phyloP scores from a whole-genome alignment of 2,113 vertebrate genomes.

The Amphiprion ocellaris region DNA sequence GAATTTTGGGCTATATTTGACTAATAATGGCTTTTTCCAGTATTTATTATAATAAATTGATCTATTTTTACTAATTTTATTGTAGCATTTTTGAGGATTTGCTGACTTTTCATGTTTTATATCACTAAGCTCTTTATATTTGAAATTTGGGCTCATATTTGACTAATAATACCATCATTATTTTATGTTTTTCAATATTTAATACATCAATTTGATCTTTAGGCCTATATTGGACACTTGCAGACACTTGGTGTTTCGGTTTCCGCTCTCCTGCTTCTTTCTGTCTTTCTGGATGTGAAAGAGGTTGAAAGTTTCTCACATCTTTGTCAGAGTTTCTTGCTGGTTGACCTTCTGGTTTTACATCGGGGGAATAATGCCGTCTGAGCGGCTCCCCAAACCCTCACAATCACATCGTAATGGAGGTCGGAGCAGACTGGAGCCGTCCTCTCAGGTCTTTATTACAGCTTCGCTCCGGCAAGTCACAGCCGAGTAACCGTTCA shows the following conservation, averaged over 20 bases:
- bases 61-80: too few relatives aligned
- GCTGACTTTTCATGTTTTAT: too few relatives aligned
- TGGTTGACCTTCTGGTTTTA: conserved; percentile 45
- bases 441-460: conserved; percentile 53
- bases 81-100: too few relatives aligned
- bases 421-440: conserved; percentile 28
- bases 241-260: not conserved
- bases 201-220: not conserved
- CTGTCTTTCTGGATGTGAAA: not conserved
- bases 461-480: conserved; percentile 29
- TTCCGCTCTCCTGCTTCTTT: not conserved
- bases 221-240: not conserved
- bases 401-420: conserved; percentile 23
- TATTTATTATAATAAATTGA: too few relatives aligned
- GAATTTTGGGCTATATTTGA: too few relatives aligned
- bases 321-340: conserved; percentile 23
- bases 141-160: too few relatives aligned
- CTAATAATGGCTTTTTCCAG: too few relatives aligned
- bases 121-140: too few relatives aligned
- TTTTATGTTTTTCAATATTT: too few relatives aligned
- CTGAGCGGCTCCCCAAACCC: not conserved
- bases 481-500: conserved; percentile 48
- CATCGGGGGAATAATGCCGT: not conserved
- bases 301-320: not conserved
- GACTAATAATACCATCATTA: too few relatives aligned